Conservation (phyloP, 1,140 invertebrate species). For the Drosophila orosa region DNA sequence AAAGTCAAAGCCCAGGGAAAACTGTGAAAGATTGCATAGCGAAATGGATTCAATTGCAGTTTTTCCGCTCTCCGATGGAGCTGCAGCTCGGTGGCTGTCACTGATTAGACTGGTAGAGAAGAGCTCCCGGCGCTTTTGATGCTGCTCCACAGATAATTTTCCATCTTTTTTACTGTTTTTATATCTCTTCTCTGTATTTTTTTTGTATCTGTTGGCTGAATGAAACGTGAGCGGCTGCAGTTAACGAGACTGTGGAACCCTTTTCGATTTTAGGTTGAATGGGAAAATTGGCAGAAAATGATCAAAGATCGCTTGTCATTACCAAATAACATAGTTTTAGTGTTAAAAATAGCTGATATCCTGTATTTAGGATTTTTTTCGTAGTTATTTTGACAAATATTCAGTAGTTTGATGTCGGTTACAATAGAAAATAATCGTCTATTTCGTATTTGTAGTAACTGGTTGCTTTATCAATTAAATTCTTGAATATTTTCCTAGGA, state of each 20-base stretch:
- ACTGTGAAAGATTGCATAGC: conserved; percentile 76
- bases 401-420: too few species aligned
- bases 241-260: conserved; percentile 66
- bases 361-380: not conserved
- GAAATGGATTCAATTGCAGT: conserved; percentile 74
- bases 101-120: conserved; percentile 58
- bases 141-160: conserved; percentile 69
- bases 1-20: conserved; percentile 51
- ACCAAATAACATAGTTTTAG: too few species aligned
- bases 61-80: conserved; percentile 41
- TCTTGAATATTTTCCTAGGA: not conserved
- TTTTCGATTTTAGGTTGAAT: conserved; percentile 51
- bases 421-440: too few species aligned
- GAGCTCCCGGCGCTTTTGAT: conserved; percentile 63
- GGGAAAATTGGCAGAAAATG: conserved; percentile 67
- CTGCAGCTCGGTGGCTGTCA: conserved; percentile 53
- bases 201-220: conserved; percentile 1
- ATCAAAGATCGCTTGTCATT: conserved; percentile 66
- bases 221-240: conserved; percentile 68
- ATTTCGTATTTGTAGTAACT: not conserved
- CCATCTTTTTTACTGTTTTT: conserved; percentile 41
- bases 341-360: too few species aligned
- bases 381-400: not conserved
- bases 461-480: not conserved
- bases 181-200: not conserved